Base-by-base conservation (phyloP, 2,888 invertebrate genomes). In the Andrena praecox region DNA sequence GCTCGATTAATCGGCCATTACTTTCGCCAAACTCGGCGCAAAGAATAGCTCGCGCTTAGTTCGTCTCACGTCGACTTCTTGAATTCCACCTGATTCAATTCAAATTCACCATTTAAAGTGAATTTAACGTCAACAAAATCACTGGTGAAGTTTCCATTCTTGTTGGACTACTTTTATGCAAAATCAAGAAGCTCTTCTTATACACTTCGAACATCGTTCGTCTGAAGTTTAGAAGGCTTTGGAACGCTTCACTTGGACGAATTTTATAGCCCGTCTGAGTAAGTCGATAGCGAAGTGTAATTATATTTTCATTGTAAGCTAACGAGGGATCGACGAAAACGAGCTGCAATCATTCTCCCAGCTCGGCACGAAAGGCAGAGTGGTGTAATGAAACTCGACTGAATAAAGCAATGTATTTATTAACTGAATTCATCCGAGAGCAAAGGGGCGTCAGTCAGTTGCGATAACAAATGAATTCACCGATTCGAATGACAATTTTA, bases 1-100 rank as follows among this genome's bases (percentile, higher is more conserved):
- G 64, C 64, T 66, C 78, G 78, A 79, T 70, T 78, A 52, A 66
- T 10, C 54, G 5, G 48, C 50, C 69, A 59, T 78, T 79, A 78
- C 69, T 78, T 69, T 77, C 64, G 35, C 29, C 66, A 59, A 77
- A 52, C 16, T 20, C 29, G 10, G n/a, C 24, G 16, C 66, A 27
- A 42, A 10, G 50, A 76, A 35, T 75, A 35, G 10, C 48, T 24
- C 12, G 16, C 31, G 54, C 24, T 63, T 54, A 33, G 56, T 52
- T 27, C 4, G 24, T 33, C 33, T 10, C 42, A n/a, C 20, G 16
- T 24, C 54, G 35, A 35, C 1, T 42, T 16, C 5, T 69, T 27
- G 24, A 20, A n/a, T 60, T 60, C n/a, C 27, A 52, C 7, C 24
- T n/a, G 31, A 35, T 54, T 16, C 20, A n/a, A 52, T 42, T 50